Conservation (phyloP, 2,797 vertebrate species). For the Propithecus deckenii region DNA sequence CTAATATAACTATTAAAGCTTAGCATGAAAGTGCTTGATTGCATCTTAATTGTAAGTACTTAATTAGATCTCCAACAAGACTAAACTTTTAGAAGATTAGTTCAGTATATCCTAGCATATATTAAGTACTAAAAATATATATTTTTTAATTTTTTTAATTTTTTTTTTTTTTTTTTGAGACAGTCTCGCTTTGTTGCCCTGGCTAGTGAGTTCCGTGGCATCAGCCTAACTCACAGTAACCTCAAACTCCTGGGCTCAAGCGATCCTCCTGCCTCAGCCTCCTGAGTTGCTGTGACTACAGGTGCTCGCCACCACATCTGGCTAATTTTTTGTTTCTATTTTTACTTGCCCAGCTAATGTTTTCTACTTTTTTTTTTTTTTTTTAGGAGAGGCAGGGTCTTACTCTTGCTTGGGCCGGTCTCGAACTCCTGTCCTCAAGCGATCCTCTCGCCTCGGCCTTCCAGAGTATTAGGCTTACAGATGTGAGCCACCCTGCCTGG, state of each 20-base stretch:
- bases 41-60: constrained; percentile 15
- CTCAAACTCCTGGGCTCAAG: not conserved
- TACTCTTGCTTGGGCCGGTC: too few relatives aligned
- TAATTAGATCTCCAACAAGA: not conserved
- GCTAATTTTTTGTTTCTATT: not conserved
- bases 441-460: too few relatives aligned
- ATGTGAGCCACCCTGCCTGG: too few relatives aligned
- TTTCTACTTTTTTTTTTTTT: too few relatives aligned
- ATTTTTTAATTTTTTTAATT: not conserved
- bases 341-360: too few relatives aligned
- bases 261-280: not conserved
- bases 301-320: not conserved
- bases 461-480: too few relatives aligned
- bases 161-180: not conserved
- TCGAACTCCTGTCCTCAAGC: too few relatives aligned
- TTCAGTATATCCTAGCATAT: not conserved
- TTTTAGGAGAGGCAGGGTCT: too few relatives aligned
- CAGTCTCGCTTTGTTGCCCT: not conserved
- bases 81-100: constrained; percentile 6
- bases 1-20: constrained; percentile 3
- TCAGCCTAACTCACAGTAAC: too few relatives aligned
- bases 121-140: not conserved
- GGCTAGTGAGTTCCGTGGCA: not conserved
- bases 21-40: not conserved
- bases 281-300: not conserved